These are phyloP conservation scores for Drosophila prolongata DNA, from an alignment of 2,888 invertebrate genomes.

Conservation along the genomic window DNA sequence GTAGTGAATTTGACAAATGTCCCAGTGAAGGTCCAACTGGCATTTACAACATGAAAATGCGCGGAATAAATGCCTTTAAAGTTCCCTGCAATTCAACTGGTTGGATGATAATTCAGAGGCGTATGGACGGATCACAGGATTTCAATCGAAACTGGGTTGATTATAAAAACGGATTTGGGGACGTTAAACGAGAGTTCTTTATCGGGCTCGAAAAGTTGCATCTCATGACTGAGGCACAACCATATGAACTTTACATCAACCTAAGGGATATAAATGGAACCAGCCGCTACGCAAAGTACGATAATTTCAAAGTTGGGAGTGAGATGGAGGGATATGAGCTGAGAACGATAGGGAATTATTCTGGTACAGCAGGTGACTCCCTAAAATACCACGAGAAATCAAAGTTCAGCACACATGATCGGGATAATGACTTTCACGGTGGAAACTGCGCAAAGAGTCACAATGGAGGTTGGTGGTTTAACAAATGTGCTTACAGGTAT, in stretches of 20 bases:
- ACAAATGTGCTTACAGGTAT: not conserved
- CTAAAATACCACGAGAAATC: not conserved
- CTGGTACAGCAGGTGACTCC: slow-evolving; percentile 10
- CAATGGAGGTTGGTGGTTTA: slow-evolving; percentile 5
- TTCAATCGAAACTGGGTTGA: slow-evolving; percentile 13
- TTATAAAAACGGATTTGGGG: slow-evolving; percentile 13
- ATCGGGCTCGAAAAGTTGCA: slow-evolving; percentile 14
- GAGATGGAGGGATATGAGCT: not conserved
- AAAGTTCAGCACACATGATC: not conserved
- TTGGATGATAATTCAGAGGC: not conserved
- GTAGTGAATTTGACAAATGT: not conserved
- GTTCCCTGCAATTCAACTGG: not conserved
- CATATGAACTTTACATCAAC: not conserved
- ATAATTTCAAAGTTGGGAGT: not conserved
- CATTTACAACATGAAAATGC: slow-evolving; percentile 1
- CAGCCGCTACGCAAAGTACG: not conserved
- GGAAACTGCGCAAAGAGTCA: not conserved
- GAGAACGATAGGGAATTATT: not conserved
- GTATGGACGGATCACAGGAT: not conserved
- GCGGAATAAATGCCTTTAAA: not conserved
- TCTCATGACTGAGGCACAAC: slow-evolving; percentile 2
- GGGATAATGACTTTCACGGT: not conserved
- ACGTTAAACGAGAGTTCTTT: slow-evolving; percentile 10
- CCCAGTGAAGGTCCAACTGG: not conserved
- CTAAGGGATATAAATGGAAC: slow-evolving; percentile 1